A percentile compares a stretch with the other conserved stretches of the same genome.
These are phyloP conservation scores for Hecatera dysodea DNA, from an alignment of 2,888 invertebrate genomes.

Conservation along the genomic window DNA sequence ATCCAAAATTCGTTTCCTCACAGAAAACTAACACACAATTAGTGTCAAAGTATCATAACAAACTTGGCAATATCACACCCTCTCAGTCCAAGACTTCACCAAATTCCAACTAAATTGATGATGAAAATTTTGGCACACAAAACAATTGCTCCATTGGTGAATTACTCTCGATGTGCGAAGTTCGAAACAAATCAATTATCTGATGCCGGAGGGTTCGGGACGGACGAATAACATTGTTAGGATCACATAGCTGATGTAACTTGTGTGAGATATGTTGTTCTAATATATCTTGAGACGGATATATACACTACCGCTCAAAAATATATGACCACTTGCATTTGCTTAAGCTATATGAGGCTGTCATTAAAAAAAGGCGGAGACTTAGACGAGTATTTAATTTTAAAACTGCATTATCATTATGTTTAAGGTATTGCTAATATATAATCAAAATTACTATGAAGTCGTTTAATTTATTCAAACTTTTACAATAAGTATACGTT, in stretches of 20 bases:
- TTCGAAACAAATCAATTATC: constrained; percentile 60
- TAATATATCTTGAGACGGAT: constrained; percentile 4
- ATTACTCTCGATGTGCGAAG: constrained; percentile 46
- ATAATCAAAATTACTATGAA: too few relatives aligned
- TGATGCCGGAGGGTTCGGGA: constrained; percentile 37
- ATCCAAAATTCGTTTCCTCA: neutral
- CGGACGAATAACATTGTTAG: constrained; percentile 35
- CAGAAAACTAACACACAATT: constrained; percentile 2
- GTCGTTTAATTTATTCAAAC: too few relatives aligned
- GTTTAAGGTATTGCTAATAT: too few relatives aligned
- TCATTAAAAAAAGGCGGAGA: too few relatives aligned
- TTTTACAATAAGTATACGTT: too few relatives aligned
- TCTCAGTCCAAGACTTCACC: constrained; percentile 22
- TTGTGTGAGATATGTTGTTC: constrained; percentile 21
- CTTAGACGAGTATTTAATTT: too few relatives aligned
- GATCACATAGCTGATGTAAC: constrained; percentile 7
- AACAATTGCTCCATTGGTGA: constrained; percentile 32
- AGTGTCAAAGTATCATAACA: constrained; percentile 7
- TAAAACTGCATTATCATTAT: too few relatives aligned
- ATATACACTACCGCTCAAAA: too few relatives aligned
- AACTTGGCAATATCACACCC: constrained; percentile 2
- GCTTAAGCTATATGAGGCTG: too few relatives aligned
- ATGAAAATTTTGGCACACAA: constrained; percentile 28
- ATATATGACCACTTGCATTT: too few relatives aligned
- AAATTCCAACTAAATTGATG: constrained; percentile 30